These are phyloP conservation scores for Actinopyga echinites DNA, from an alignment of 53 echinoderm and acorn worm species.

Conservation along the genomic window DNA sequence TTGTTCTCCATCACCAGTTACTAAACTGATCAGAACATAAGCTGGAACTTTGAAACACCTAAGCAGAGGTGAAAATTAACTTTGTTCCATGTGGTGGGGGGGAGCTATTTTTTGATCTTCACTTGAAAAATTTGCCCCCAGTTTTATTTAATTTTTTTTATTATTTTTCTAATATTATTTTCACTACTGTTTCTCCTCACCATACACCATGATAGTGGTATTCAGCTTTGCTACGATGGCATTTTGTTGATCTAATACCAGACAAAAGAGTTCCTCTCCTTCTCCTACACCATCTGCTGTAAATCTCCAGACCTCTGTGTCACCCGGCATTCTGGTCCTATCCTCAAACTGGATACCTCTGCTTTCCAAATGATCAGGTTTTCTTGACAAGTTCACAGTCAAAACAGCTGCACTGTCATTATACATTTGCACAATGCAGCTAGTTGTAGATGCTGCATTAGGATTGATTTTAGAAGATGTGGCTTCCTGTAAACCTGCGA, in stretches of 20 bases:
- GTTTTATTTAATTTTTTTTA: too few relatives aligned
- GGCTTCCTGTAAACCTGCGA: background rate
- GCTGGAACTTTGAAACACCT: too few relatives aligned
- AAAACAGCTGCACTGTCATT: background rate
- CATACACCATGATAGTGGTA: background rate
- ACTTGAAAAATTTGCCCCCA: too few relatives aligned
- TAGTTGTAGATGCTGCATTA: background rate
- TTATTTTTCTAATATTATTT: too few relatives aligned
- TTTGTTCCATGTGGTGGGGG: too few relatives aligned
- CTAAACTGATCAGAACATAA: too few relatives aligned
- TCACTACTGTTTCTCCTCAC: background rate
- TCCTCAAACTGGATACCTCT: background rate
- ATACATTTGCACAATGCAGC: background rate
- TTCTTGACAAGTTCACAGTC: background rate
- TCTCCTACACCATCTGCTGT: background rate
- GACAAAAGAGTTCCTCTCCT: slow-evolving; percentile 1
- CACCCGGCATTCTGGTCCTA: background rate
- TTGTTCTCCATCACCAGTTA: too few relatives aligned
- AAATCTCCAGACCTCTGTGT: background rate
- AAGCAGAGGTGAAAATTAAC: too few relatives aligned
- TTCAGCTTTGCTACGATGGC: background rate
- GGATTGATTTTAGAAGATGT: background rate
- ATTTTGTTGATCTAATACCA: background rate
- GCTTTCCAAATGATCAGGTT: background rate
- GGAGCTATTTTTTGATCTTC: too few relatives aligned